Base-by-base conservation (phyloP, 1,140 invertebrate genomes). In the Euura saliciscinereae region DNA sequence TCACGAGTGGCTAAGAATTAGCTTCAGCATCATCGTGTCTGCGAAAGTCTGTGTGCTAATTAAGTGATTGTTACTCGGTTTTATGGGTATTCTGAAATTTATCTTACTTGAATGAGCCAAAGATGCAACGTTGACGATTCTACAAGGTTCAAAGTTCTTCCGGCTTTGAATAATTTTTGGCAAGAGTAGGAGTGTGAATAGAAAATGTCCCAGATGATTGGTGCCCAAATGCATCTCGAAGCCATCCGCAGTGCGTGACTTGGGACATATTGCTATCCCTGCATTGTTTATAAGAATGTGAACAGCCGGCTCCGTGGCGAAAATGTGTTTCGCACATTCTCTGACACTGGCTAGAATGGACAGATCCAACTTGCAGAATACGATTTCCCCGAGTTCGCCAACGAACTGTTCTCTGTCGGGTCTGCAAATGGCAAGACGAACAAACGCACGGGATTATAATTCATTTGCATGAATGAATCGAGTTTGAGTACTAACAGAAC, bases 281-380 rank as follows among this genome's bases (percentile, higher is more conserved):
- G 95, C 95, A 87, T 96, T 97, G 77, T 96, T 95, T n/a, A 96
- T 91, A 2, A 97, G 85, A 64, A 95, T 85, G 79, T 95, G 90
- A 64, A 95, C 91, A 78, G 90, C 86, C 46, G 88, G 71, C 81
- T 93, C 91, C 0, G 85, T 89, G 5, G 89, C 83, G 10, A 90
- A 79, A 2, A 97, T 83, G 43, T 89, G 86, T 66, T 90, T 83
- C 8, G 92, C 93, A 80, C 94, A 96, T 75, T 91, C 85, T 73
- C 91, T 84, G 0, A 97, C 90, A 42, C 94, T 96, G 44, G 89
- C 86, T 7, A 96, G 84, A 8, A 91, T 96, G 2, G 88, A 83
- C 0, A 97, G 88, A 84, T 97, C 92, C 46, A 96, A 88, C 77
- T 92, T 86, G 68, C 89, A 87, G 0, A 93, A 76, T 0, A 88